Conservation (phyloP, 2,113 vertebrate genomes). For the Puntigrus tetrazona region DNA sequence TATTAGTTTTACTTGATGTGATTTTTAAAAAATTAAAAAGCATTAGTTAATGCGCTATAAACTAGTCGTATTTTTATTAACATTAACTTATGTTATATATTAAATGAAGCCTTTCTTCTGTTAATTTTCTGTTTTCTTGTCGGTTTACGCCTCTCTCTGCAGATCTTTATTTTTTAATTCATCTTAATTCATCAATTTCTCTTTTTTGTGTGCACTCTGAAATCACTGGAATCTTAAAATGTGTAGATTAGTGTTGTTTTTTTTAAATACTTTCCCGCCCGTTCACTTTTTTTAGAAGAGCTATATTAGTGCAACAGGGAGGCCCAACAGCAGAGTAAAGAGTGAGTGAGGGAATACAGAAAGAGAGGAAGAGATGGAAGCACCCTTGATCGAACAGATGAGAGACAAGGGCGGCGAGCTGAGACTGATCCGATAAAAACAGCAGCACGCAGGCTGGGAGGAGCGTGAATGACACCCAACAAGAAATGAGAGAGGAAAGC, state of each 20-base stretch:
- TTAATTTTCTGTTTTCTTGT: neutral
- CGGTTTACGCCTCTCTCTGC: neutral
- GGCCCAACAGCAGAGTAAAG: neutral
- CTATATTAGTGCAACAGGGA: conserved; percentile 1
- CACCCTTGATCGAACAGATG: conserved; percentile 75
- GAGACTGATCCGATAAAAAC: conserved; percentile 80
- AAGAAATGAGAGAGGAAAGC: conserved; percentile 60
- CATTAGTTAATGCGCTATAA: neutral
- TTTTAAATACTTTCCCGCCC: neutral
- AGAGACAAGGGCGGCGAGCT: conserved; percentile 75
- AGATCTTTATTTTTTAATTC: neutral
- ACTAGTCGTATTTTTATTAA: neutral
- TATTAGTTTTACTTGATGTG: neutral
- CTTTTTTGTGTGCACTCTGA: neutral
- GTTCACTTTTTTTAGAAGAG: conserved; percentile 21
- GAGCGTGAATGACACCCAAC: conserved; percentile 51
- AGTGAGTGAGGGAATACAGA: conserved; percentile 13
- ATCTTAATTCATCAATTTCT: no score
- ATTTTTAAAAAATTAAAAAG: neutral
- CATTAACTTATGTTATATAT: neutral
- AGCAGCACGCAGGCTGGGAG: conserved; percentile 63
- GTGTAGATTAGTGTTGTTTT: neutral
- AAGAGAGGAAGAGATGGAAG: conserved; percentile 54
- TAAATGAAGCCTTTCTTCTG: neutral
- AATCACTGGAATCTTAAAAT: neutral